Evolutionary conservation across 2,888 invertebrate species (phyloP).

Genomic region (Stenodema calcarata): DNA sequence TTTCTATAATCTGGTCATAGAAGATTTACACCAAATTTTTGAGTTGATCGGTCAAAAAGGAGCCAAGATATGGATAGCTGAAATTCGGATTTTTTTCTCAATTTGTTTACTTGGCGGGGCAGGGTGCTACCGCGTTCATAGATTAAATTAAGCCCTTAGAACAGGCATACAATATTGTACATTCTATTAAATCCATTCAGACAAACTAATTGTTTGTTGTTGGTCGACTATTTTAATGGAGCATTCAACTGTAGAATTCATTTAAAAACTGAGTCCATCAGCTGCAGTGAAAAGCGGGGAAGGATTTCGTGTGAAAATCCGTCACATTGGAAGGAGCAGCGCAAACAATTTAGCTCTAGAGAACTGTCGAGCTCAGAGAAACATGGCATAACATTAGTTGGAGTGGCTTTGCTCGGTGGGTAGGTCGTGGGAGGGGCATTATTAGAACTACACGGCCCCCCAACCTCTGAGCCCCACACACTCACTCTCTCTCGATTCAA

Average conservation of each 20-base stretch:
- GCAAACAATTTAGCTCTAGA: conserved; percentile 13
- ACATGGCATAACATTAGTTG: conserved; percentile 33
- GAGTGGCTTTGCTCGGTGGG: neutral
- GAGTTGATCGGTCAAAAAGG: no score
- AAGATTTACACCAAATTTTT: no score
- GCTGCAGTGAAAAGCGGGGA: neutral
- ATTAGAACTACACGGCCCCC: conserved; percentile 8
- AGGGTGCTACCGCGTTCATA: no score
- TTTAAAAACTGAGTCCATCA: neutral
- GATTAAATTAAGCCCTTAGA: no score
- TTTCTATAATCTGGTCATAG: no score
- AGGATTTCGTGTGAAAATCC: neutral
- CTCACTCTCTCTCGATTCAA: neutral
- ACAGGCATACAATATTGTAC: no score
- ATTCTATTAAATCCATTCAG: no score
- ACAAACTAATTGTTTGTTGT: neutral
- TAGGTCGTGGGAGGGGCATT: neutral
- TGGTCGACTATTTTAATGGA: neutral
- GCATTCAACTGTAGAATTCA: neutral
- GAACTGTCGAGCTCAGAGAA: conserved; percentile 26
- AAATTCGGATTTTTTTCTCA: no score
- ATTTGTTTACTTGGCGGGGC: no score
- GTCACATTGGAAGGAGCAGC: neutral
- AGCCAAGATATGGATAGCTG: no score
- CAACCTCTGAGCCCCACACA: no score